Evolutionary conservation across 1,140 invertebrate species (phyloP).

Genomic region (Bombus picipes): DNA sequence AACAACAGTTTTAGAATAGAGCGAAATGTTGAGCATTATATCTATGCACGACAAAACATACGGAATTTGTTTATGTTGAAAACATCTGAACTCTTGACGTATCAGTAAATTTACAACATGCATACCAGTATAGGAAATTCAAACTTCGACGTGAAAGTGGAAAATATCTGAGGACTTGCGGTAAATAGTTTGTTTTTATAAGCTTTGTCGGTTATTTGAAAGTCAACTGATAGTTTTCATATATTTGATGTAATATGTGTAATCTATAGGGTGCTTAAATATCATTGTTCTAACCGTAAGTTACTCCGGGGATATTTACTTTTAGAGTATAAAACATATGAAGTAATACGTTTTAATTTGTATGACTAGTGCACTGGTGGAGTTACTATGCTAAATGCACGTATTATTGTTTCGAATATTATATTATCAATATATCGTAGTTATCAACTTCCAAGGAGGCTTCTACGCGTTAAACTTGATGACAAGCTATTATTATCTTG

Average conservation of each 20-base stretch:
- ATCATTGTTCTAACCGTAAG: not conserved
- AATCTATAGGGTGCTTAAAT: not conserved
- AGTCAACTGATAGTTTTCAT: not conserved
- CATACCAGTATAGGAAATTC: not conserved
- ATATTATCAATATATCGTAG: slow-evolving; percentile 30
- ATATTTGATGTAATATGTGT: no score
- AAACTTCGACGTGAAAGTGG: not conserved
- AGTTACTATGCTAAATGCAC: not conserved
- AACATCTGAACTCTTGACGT: no score
- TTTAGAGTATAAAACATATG: not conserved
- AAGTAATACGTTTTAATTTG: no score
- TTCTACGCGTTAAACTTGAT: slow-evolving; percentile 55
- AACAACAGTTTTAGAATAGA: no score
- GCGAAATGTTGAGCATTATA: no score
- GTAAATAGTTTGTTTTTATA: not conserved
- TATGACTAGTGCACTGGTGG: no score
- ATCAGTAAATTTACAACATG: no score
- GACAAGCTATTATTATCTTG: slow-evolving; percentile 54
- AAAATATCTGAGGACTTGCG: not conserved
- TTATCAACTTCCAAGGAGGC: slow-evolving; percentile 28
- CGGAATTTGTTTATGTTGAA: no score
- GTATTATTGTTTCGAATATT: slow-evolving; percentile 11
- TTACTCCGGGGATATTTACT: not conserved
- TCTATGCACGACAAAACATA: no score
- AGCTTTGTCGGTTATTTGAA: not conserved